phyloP scores from a whole-genome alignment of 2,888 invertebrate genomes.

The Rotaria magnacalcarata region DNA sequence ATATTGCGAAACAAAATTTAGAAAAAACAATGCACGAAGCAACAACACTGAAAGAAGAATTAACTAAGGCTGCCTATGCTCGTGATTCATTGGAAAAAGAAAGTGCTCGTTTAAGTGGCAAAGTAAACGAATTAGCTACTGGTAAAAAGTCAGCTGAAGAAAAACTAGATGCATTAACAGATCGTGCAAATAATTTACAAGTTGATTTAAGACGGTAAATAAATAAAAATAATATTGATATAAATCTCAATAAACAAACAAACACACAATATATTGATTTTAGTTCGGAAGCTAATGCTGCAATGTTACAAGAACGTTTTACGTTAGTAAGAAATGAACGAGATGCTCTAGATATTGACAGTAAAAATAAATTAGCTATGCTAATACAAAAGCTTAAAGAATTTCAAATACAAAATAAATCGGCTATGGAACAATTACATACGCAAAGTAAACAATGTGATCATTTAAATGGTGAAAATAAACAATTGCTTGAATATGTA shows the following conservation, averaged over 20 bases:
- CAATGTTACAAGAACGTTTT: conserved; percentile 44
- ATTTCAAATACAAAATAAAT: conserved; percentile 33
- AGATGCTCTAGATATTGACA: conserved; percentile 42
- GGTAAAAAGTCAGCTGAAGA: conserved; percentile 36
- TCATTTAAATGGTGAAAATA: conserved; percentile 42
- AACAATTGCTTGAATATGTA: conserved; percentile 44
- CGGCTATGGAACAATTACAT: conserved; percentile 40
- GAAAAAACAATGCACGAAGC: conserved; percentile 43
- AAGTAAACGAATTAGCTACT: conserved; percentile 32
- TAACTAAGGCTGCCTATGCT: conserved; percentile 39
- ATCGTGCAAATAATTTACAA: conserved; percentile 38
- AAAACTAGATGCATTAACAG: conserved; percentile 42
- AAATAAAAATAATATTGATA: not conserved
- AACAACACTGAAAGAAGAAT: conserved; percentile 37
- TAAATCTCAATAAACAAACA: too few species aligned
- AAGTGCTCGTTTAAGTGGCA: not conserved
- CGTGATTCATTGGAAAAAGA: conserved; percentile 42
- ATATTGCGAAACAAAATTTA: conserved; percentile 43
- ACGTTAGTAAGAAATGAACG: conserved; percentile 40
- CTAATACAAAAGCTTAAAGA: conserved; percentile 40
- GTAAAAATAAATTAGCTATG: conserved; percentile 35
- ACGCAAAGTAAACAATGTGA: conserved; percentile 45
- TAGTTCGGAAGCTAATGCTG: conserved; percentile 44
- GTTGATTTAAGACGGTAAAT: conserved; percentile 36
- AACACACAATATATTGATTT: not conserved